Percentiles rank a stretch among this genome's conserved stretches.
Conservation (phyloP, 2,888 invertebrate species). For the Drosophila recens region DNA sequence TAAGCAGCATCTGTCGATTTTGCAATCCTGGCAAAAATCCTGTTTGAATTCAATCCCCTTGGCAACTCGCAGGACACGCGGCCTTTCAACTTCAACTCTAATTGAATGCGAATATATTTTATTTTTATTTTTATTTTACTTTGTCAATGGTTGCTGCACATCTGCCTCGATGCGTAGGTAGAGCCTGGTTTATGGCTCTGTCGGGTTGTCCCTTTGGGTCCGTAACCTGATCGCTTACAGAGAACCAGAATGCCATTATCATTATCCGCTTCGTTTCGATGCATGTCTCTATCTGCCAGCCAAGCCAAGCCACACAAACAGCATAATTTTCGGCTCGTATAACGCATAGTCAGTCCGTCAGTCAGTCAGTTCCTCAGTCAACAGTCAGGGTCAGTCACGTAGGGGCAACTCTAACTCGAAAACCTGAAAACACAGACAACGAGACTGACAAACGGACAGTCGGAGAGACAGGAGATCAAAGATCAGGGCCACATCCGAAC, state of each 20-base stretch:
- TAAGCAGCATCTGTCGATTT: conserved; percentile 17
- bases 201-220: conserved; percentile 36
- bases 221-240: conserved; percentile 75
- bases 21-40: conserved; percentile 27
- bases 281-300: conserved; percentile 76
- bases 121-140: conserved; percentile 17
- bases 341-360: conserved; percentile 57
- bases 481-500: conserved; percentile 61
- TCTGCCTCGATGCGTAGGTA: conserved; percentile 70
- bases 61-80: conserved; percentile 46
- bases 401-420: conserved; percentile 45
- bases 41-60: conserved; percentile 42
- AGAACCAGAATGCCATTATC: conserved; percentile 77
- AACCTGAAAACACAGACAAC: conserved; percentile 32
- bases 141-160: conserved; percentile 60
- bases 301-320: conserved; percentile 51
- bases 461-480: conserved; percentile 69
- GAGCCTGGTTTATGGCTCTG: conserved; percentile 38
- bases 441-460: conserved; percentile 30
- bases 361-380: conserved; percentile 7
- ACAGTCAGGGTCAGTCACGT: conserved; percentile 71
- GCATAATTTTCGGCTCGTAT: conserved; percentile 75
- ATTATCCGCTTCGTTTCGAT: conserved; percentile 74
- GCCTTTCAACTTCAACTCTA: conserved; percentile 45
- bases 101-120: conserved; percentile 53